phyloP scores from a whole-genome alignment of 1,140 invertebrate species.

The Popillia japonica region DNA sequence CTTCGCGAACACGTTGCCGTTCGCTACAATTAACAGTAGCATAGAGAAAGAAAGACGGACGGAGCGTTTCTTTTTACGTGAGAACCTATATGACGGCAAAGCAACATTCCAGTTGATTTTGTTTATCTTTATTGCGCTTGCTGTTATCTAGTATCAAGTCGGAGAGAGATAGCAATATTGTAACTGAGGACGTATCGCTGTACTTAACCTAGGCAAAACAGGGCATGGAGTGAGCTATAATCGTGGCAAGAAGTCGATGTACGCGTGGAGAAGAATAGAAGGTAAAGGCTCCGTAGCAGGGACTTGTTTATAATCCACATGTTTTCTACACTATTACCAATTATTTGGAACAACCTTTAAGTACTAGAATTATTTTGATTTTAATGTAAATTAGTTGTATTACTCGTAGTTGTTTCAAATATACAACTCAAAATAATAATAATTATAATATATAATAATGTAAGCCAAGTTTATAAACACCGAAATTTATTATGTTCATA shows the following conservation, averaged over 20 bases:
- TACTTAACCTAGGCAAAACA: neutral
- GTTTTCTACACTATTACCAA: neutral
- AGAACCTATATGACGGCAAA: neutral
- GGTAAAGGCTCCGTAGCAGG: neutral
- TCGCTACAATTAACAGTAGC: conserved; percentile 29
- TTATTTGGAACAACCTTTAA: neutral
- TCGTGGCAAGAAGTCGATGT: conserved; percentile 21
- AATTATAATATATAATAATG: too few relatives aligned
- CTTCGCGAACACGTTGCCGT: conserved; percentile 28
- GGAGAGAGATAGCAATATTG: neutral
- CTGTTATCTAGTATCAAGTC: neutral
- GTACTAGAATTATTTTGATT: too few relatives aligned
- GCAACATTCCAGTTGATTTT: neutral
- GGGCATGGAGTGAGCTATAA: neutral
- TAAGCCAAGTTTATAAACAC: too few relatives aligned
- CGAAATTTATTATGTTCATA: too few relatives aligned
- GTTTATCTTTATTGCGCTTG: neutral
- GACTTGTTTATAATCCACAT: neutral
- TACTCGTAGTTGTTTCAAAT: too few relatives aligned
- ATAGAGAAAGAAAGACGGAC: conserved; percentile 16
- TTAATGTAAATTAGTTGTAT: too few relatives aligned
- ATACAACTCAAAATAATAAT: too few relatives aligned
- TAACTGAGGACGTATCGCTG: neutral
- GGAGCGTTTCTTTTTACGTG: conserved; percentile 16
- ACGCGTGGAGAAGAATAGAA: conserved; percentile 23